phyloP scores from a whole-genome alignment of 2,113 vertebrate genomes.

The Carettochelys insculpta region DNA sequence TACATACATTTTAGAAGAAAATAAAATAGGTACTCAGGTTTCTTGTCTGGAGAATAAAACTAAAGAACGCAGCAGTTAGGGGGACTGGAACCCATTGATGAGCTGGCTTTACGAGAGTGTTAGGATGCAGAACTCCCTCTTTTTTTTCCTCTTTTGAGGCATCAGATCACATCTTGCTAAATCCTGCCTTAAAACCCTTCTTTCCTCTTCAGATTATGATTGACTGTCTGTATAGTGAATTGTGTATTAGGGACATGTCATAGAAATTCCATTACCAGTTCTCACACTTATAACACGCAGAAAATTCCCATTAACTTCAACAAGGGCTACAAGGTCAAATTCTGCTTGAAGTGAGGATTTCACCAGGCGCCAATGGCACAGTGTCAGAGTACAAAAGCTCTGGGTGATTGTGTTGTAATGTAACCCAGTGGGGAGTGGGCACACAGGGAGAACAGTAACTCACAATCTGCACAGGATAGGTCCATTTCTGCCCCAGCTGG shows the following conservation, averaged over 20 bases:
- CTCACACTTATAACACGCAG: background rate
- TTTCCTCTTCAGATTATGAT: background rate
- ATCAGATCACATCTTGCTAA: background rate
- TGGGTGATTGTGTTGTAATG: background rate
- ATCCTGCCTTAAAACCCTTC: background rate
- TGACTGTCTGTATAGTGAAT: background rate
- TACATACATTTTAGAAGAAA: background rate
- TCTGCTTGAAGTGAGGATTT: background rate
- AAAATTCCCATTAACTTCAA: background rate
- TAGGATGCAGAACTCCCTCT: background rate
- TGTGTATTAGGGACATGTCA: accelerated
- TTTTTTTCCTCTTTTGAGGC: background rate
- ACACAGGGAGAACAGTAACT: background rate
- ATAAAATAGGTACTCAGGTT: background rate
- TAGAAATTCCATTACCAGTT: background rate
- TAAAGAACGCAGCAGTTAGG: background rate
- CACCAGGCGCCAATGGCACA: background rate
- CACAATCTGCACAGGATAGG: background rate
- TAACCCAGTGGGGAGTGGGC: background rate
- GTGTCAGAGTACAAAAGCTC: background rate
- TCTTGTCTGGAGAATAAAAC: background rate
- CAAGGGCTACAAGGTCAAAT: background rate
- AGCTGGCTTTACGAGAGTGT: background rate
- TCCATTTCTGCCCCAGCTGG: background rate
- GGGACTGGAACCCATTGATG: background rate